These are phyloP conservation scores for Sepiola atlantica DNA, from an alignment of 2,888 invertebrate species.

Conservation along the genomic window DNA sequence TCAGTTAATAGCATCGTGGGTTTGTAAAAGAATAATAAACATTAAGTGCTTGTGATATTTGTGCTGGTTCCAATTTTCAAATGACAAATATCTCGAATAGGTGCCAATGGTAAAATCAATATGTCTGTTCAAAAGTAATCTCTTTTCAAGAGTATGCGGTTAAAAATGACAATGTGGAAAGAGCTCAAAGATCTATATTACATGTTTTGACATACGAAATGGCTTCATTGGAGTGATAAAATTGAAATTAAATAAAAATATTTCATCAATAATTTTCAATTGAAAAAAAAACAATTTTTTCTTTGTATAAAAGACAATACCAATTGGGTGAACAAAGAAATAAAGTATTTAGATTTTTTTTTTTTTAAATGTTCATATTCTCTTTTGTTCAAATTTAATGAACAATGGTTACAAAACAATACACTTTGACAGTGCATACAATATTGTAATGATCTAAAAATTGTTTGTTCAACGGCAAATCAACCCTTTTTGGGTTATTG, in stretches of 20 bases:
- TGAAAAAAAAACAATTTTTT: too few species aligned
- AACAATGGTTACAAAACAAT: neutral
- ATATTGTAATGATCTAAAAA: neutral
- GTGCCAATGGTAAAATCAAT: slow-evolving; percentile 10
- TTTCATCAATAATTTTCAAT: too few species aligned
- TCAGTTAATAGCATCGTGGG: neutral
- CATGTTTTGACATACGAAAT: too few species aligned
- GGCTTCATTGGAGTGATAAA: too few species aligned
- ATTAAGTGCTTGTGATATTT: neutral
- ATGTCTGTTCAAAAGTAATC: neutral
- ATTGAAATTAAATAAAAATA: too few species aligned
- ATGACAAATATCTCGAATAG: neutral
- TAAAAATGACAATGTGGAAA: too few species aligned
- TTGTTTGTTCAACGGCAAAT: too few species aligned
- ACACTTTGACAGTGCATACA: neutral
- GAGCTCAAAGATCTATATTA: too few species aligned
- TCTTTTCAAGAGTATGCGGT: neutral
- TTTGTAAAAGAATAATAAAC: neutral
- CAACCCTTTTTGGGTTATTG: too few species aligned
- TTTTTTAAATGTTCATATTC: neutral
- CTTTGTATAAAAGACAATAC: too few species aligned
- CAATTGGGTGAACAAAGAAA: too few species aligned
- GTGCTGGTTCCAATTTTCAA: slow-evolving; percentile 15
- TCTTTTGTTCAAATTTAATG: neutral
- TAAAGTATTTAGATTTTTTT: too few species aligned